Evolutionary conservation across 2,888 invertebrate species (phyloP), one percentile per base, ranked within the genome.

Genomic region (Candidula unifasciata): DNA sequence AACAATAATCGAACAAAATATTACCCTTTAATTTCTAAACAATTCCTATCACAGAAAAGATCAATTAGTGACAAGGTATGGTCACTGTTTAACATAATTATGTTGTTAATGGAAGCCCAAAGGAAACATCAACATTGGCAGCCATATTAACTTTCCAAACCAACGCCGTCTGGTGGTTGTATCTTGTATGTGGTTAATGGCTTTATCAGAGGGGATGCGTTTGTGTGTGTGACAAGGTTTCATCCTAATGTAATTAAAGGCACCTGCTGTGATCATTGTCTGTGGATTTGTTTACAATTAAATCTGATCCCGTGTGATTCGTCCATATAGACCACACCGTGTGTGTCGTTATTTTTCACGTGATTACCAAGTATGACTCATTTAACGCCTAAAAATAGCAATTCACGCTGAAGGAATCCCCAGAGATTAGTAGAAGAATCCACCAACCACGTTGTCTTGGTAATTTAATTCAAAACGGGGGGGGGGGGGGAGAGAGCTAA

Each of bases 71-170:
- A 2, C 54, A 33, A 0, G 35, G 3, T 33, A 76, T 54, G n/a
- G 64, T 35, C 78, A 78, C 27, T 78, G 54, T n/a, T 76, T 64
- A 60, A 60, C 37, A 60, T 78, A 60, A 27, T 64, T 60, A 60
- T 33, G 78, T 64, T 64, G 64, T 78, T 64, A 64, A 35, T 78
- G 27, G 27, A 78, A 60, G 64, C 64, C 37, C 37, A 33, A 33
- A 33, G 24, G 18, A 44, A 44, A 44, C 44, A 44, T 18, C 80
- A 80, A 80, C 80, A 80, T 80, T 69, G 80, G 81, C 73, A 35
- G 81, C 73, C 81, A 81, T 81, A 33, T 73, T 71, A 30, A 24
- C 54, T 30, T 81, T 30, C 81, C 73, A 81, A 71, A 81, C 81
- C 73, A 57, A 73, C 73, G 81, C 81, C 73, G n/a, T n/a, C 57